Percentiles rank a stretch among this genome's conserved stretches.
Conservation (phyloP, 2,797 vertebrate genomes). For the Enteromius treurensis region DNA sequence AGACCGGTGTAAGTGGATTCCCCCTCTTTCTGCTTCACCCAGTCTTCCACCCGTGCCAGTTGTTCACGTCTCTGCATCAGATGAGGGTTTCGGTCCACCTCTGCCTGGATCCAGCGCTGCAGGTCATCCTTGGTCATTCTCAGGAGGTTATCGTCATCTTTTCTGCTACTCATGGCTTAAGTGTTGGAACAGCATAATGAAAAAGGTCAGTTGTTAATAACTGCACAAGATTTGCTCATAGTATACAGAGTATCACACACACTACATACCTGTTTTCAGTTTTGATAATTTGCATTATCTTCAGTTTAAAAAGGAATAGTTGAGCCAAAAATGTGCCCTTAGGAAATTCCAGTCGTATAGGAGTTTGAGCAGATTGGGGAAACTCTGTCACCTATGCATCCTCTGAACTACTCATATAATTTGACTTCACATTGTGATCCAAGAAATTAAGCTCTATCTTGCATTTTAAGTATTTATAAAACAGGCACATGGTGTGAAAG, state of each 20-base stretch:
- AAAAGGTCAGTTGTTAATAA: not conserved
- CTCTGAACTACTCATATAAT: not conserved
- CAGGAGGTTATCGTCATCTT: slow-evolving; percentile 60
- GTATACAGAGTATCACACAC: not conserved
- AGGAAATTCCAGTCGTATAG: not conserved
- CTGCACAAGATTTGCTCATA: not conserved
- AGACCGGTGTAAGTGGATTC: slow-evolving; percentile 51
- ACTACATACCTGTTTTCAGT: not conserved
- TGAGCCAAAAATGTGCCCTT: not conserved
- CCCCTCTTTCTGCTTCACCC: slow-evolving; percentile 62
- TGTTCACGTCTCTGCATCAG: slow-evolving; percentile 53
- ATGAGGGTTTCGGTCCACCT: slow-evolving; percentile 52
- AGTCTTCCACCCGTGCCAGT: slow-evolving; percentile 56
- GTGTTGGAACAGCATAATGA: not conserved
- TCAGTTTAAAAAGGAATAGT: not conserved
- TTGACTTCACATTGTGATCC: not conserved
- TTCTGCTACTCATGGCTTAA: slow-evolving; percentile 63
- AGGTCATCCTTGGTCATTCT: slow-evolving; percentile 62
- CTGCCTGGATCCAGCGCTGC: slow-evolving; percentile 61
- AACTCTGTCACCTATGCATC: not conserved
- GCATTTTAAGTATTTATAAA: not conserved
- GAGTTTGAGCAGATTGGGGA: not conserved
- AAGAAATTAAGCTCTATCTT: not conserved
- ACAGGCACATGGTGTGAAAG: too few species aligned
- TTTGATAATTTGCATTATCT: not conserved